A percentile compares a stretch with the other conserved stretches of the same genome.
Evolutionary conservation across 2,113 vertebrate species (phyloP).

Genomic region (Morone saxatilis): DNA sequence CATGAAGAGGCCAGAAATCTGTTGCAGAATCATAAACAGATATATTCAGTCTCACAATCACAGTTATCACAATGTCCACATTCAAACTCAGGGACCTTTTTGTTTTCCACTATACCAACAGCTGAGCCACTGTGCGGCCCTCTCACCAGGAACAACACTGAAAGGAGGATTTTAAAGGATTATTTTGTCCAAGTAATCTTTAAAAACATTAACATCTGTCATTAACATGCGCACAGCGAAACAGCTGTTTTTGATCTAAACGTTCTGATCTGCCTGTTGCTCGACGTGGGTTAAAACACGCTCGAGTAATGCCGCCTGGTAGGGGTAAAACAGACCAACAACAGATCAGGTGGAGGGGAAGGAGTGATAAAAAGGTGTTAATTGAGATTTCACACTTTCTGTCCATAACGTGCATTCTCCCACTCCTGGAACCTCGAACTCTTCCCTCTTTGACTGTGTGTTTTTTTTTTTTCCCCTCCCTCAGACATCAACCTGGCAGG

Average conservation of each 20-base stretch:
- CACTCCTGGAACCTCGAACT: background rate
- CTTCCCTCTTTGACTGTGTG: background rate
- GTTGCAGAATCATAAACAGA: background rate
- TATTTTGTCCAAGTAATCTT: background rate
- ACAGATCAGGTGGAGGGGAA: background rate
- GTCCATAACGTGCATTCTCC: background rate
- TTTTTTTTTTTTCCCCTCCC: conserved; percentile 1
- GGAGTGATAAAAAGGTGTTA: background rate
- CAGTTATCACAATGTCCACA: background rate
- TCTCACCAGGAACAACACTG: background rate
- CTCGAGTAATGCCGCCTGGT: background rate
- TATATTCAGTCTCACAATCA: background rate
- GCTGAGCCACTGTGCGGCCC: conserved; percentile 11
- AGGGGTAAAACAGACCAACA: background rate
- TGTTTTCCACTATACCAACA: background rate
- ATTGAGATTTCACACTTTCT: conserved; percentile 13
- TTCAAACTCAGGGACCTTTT: background rate
- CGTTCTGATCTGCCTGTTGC: background rate
- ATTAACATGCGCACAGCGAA: background rate
- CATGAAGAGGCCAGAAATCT: background rate
- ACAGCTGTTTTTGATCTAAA: background rate
- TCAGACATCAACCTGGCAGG: conserved; percentile 93
- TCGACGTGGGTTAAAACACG: background rate
- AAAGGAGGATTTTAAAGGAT: background rate
- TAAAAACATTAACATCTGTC: background rate